These are phyloP conservation scores for Nemopilema nomurai DNA, from an alignment of 30 jellyfish, hydroid and myxozoan genomes.

Conservation along the genomic window DNA sequence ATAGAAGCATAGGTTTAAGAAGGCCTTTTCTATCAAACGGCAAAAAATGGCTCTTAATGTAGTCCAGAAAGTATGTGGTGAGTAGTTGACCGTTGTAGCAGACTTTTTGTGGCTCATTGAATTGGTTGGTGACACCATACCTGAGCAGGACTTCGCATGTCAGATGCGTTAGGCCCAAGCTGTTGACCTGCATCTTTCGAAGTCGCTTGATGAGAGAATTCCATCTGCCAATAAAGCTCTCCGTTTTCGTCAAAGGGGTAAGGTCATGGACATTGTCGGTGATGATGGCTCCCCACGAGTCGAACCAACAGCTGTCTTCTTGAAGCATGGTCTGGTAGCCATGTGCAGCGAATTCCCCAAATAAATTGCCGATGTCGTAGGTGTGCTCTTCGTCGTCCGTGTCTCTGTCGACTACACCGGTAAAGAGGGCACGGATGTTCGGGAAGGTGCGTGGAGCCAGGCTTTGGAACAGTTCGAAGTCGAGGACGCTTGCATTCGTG, in stretches of 20 bases:
- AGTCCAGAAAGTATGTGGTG: conserved; percentile 79
- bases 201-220: conserved; percentile 54
- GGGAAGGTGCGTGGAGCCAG: conserved; percentile 98
- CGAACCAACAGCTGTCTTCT: conserved; percentile 99
- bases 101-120: conserved; percentile 95
- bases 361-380: conserved; percentile 68
- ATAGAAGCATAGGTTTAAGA: conserved; percentile 64
- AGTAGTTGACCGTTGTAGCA: conserved; percentile 88
- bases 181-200: conserved; percentile 69
- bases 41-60: conserved; percentile 43
- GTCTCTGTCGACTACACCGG: conserved; percentile 95
- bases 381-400: conserved; percentile 77
- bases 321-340: conserved; percentile 96
- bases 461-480: conserved; percentile 91
- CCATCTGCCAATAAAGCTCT: conserved; percentile 78
- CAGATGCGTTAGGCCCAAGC: conserved; percentile 89
- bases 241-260: conserved; percentile 50
- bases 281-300: conserved; percentile 94
- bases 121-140: conserved; percentile 94
- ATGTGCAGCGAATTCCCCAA: conserved; percentile 56
- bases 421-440: conserved; percentile 91
- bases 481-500: conserved; percentile 55
- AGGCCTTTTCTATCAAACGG: conserved; percentile 6
- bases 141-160: conserved; percentile 87
- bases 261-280: conserved; percentile 89